Base-by-base conservation (phyloP, 2,888 invertebrate species). In the Andrena hattorfiana region DNA sequence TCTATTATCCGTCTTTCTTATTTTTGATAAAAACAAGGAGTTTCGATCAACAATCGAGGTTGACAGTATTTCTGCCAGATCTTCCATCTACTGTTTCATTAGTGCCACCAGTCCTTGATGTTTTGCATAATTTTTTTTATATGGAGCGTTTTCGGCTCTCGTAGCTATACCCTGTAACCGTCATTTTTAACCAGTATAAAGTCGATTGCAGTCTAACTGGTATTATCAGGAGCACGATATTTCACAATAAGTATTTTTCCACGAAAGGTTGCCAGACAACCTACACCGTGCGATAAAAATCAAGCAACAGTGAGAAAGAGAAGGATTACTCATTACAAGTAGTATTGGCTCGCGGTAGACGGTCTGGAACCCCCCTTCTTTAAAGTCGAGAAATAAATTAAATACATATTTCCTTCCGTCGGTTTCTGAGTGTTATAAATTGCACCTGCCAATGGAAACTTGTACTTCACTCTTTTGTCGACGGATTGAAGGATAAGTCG, bases 81-180 rank as follows among this genome's bases (percentile, higher is more conserved):
- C 35, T 32, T 20, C 20, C 28, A 56, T 62, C 16, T n/a, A 63
- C 56, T 67, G 30, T 77, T 69, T 77, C 48, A 79, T 64, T n/a
- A 54, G 16, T 23, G 26, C n/a, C 64, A 51, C 16, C 13, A 35
- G 26, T 67, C 35, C 68, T 73, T 79, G 56, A 51, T 66, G 35
- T 63, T 81, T 81, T 71, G 56, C 66, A 70, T 48, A 56, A 49
- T 74, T 80, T 64, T 76, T 72, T 64, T 76, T 48, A 69, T 81
- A 59, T 69, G 30, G 48, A 60, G 8, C 69, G 81, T 62, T 70
- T 81, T 77, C 42, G 72, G 16, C 32, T n/a, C 51, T 26, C 35
- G 59, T 60, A 42, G 13, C 2, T 26, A 26, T n/a, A 23, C 49
- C 42, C 2, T 30, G 78, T 82, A 81, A 81, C 82, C 75, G 80